Evolutionary conservation across 1,140 invertebrate species (phyloP).

Genomic region (Chlorops oryzae): DNA sequence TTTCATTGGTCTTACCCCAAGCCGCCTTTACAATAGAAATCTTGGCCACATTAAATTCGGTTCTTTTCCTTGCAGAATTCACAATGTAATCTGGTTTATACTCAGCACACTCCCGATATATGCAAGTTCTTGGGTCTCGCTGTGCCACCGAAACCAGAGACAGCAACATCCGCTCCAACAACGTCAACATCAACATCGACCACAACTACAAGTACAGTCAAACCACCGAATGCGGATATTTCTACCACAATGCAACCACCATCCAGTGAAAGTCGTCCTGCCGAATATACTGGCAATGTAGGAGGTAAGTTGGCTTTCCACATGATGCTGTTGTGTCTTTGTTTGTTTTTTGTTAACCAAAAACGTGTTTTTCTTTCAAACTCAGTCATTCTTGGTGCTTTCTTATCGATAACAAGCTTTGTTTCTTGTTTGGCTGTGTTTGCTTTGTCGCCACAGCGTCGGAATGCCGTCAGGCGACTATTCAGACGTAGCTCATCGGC

Average conservation of each 20-base stretch:
- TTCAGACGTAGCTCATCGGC: slow-evolving; percentile 33
- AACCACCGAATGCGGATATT: slow-evolving; percentile 13
- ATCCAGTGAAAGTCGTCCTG: slow-evolving; percentile 23
- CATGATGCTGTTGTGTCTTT: neutral
- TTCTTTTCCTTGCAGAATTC: slow-evolving; percentile 21
- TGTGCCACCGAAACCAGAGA: slow-evolving; percentile 11
- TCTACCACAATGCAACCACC: slow-evolving; percentile 7
- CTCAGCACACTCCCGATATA: slow-evolving; percentile 38
- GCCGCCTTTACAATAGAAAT: too few species aligned
- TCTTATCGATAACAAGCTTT: slow-evolving; percentile 36
- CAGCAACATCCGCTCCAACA: slow-evolving; percentile 1
- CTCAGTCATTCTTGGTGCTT: slow-evolving; percentile 33
- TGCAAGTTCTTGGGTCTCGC: slow-evolving; percentile 36
- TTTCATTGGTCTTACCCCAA: too few species aligned
- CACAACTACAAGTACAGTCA: slow-evolving; percentile 17
- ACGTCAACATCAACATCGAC: slow-evolving; percentile 11
- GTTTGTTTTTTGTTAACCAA: neutral
- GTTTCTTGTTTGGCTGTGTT: slow-evolving; percentile 38
- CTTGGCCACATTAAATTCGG: too few species aligned
- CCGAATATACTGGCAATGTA: slow-evolving; percentile 35
- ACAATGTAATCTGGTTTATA: slow-evolving; percentile 39
- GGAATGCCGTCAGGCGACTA: slow-evolving; percentile 32
- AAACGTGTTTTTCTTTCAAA: neutral
- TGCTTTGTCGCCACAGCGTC: slow-evolving; percentile 38
- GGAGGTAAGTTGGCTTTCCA: slow-evolving; percentile 32